Conservation (phyloP, 2,113 vertebrate genomes). For the Platysternon megacephalum region DNA sequence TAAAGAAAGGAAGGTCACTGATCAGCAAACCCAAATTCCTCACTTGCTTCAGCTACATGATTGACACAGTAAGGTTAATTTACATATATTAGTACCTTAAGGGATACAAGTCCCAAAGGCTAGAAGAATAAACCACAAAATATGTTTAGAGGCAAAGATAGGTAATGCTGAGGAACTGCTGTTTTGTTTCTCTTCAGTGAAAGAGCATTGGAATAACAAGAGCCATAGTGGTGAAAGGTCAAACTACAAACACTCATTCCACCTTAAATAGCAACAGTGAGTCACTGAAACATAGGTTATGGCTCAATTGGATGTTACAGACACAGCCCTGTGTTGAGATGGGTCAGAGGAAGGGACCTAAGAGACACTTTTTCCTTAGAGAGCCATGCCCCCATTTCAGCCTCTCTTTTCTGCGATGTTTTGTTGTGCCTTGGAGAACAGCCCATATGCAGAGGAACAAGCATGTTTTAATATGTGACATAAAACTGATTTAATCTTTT, state of each 20-base stretch:
- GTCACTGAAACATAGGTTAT: background rate
- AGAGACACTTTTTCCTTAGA: background rate
- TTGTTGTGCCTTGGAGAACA: background rate
- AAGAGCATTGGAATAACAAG: background rate
- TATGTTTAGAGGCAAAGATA: background rate
- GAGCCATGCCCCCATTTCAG: background rate
- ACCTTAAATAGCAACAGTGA: background rate
- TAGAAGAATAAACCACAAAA: background rate
- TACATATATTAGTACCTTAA: background rate
- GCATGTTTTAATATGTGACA: background rate
- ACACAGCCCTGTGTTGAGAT: accelerated
- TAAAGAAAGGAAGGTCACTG: background rate
- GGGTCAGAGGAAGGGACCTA: background rate
- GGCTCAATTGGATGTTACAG: background rate
- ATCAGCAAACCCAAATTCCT: background rate
- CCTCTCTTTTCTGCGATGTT: background rate
- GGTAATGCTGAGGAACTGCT: background rate
- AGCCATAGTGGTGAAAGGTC: background rate
- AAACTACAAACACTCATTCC: background rate
- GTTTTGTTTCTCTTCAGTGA: background rate
- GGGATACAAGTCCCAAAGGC: background rate
- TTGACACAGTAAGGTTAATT: background rate
- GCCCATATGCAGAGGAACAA: background rate
- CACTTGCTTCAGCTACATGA: background rate
- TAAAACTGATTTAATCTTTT: background rate